These are phyloP conservation scores for Melolontha melolontha DNA, from an alignment of 2,888 invertebrate species.

Conservation along the genomic window DNA sequence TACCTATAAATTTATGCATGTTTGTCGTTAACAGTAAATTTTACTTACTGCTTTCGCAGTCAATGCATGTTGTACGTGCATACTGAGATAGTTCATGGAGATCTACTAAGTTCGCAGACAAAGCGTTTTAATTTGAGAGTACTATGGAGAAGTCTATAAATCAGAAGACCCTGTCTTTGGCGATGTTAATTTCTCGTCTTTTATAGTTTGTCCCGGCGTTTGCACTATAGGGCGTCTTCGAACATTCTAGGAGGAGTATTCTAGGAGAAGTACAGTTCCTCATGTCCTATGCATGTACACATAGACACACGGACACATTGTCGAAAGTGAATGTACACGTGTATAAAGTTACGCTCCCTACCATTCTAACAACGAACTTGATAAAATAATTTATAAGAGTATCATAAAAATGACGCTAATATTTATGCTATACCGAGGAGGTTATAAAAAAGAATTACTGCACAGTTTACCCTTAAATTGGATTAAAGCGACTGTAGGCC, in stretches of 20 bases:
- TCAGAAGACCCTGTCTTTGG: constrained; percentile 43
- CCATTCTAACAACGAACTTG: constrained; percentile 8
- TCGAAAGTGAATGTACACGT: background rate
- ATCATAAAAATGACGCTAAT: constrained; percentile 31
- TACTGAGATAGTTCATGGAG: constrained; percentile 2
- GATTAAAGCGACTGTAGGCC: constrained; percentile 36
- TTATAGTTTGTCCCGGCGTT: background rate
- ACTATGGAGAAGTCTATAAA: constrained; percentile 49
- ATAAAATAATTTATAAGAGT: constrained; percentile 18
- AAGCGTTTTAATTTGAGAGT: constrained; percentile 48
- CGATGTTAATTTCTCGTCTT: constrained; percentile 49
- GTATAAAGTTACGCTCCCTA: background rate
- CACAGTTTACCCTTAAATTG: constrained; percentile 37
- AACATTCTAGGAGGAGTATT: background rate
- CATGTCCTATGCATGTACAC: background rate
- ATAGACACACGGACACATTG: background rate
- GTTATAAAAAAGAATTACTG: constrained; percentile 41
- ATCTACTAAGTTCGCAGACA: constrained; percentile 43
- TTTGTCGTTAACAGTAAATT: constrained; percentile 6
- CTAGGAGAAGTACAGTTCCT: background rate
- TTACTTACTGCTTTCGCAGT: constrained; percentile 9
- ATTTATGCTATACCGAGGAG: constrained; percentile 28
- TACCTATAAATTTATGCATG: no score
- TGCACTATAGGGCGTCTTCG: background rate
- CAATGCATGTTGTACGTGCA: background rate